Base-by-base conservation (phyloP, 1,140 invertebrate genomes). In the Myzus persicae region DNA sequence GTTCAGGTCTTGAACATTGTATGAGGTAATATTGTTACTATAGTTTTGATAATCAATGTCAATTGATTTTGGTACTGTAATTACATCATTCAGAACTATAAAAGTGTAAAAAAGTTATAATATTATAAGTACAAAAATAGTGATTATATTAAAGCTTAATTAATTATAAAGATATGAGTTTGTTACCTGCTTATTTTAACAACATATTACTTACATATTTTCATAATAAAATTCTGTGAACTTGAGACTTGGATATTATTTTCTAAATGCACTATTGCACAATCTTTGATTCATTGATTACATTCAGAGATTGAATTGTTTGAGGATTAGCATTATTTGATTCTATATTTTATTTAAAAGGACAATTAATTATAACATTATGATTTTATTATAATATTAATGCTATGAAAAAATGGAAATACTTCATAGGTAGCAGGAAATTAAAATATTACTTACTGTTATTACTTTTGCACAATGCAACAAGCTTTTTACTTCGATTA, bases 321-420 rank as follows among this genome's bases (percentile, higher is more conserved):
- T 81, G 76, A 36, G 14, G 76, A 81, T n/a, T n/a, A 81, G 11
- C 76, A 81, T n/a, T 81, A 36, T 81, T 81, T 8, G n/a, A 81
- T 81, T 81, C 31, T 81, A 81, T 81, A 81, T 18, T 81, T 5
- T 81, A 81, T 81, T 81, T 11, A 81, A 81, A 36, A 36, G 31
- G n/a, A 81, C 31, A 81, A 81, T 67, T 67, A 81, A 81, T 67
- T 9, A 81, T 81, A 81, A 18, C n/a, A 81, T 81, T 81, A 81
- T 81, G n/a, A 81, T 81, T 81, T 36, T 81, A 81, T 81, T 81
- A 81, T 36, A 81, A 67, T n/a, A 67, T 81, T 18, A 81, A 81
- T 81, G 76, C 76, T 81, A 81, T 81, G 48, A 81, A 18, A 81
- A 81, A 81, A 36, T 36, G n/a, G 14, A n/a, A 81, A 11, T 36